phyloP scores from a whole-genome alignment of 2,797 vertebrate genomes.

The Acanthurus lineatus region DNA sequence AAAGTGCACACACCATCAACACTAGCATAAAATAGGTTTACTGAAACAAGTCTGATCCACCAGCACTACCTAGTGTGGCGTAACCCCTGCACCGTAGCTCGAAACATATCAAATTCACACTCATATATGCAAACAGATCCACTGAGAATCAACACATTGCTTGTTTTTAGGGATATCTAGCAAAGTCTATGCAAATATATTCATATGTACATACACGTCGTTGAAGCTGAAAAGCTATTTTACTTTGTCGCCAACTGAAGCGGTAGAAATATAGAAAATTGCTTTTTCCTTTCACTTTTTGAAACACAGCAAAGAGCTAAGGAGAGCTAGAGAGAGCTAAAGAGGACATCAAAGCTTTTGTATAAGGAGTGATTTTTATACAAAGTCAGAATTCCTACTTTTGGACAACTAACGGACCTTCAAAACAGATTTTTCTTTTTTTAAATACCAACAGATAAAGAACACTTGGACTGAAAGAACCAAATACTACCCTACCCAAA shows the following conservation, averaged over 20 bases:
- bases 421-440: constrained; percentile 65
- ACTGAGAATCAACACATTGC: constrained; percentile 89
- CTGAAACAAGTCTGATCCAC: constrained; percentile 75
- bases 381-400: constrained; percentile 81
- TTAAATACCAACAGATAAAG: constrained; percentile 81
- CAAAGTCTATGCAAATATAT: constrained; percentile 88
- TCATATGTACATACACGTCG: constrained; percentile 85
- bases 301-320: constrained; percentile 80
- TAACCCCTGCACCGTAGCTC: constrained; percentile 72
- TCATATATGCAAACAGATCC: constrained; percentile 87
- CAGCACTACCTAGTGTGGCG: constrained; percentile 61
- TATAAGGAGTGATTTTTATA: constrained; percentile 82
- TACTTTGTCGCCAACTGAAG: constrained; percentile 82
- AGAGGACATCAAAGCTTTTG: constrained; percentile 83
- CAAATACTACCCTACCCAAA: constrained; percentile 73
- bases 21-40: constrained; percentile 83
- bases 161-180: constrained; percentile 89
- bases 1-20: constrained; percentile 83
- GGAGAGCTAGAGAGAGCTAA: constrained; percentile 78
- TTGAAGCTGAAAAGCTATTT: constrained; percentile 81
- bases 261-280: constrained; percentile 85
- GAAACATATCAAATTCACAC: constrained; percentile 84
- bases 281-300: constrained; percentile 80
- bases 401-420: constrained; percentile 77
- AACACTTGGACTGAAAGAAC: constrained; percentile 79